A percentile compares a stretch with the other conserved stretches of the same genome.
phyloP scores from a whole-genome alignment of 1,140 invertebrate genomes.

The Calephelis virginiensis region DNA sequence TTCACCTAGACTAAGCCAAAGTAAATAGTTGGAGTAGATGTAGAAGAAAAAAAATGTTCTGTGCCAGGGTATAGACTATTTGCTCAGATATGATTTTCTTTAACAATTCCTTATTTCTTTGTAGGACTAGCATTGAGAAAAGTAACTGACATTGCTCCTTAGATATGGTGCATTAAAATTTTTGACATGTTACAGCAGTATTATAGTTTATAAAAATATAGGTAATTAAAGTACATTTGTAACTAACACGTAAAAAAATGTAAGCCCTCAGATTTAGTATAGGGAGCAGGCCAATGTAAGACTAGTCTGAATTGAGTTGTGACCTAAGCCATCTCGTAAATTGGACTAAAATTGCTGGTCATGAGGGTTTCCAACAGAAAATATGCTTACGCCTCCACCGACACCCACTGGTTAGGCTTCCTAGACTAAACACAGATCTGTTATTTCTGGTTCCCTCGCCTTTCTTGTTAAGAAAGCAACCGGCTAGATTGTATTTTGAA shows the following conservation, averaged over 20 bases:
- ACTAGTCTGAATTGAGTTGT: conserved; percentile 80
- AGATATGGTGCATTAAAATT: too few relatives aligned
- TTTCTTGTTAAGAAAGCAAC: conserved; percentile 68
- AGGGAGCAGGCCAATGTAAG: conserved; percentile 74
- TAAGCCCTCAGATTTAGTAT: conserved; percentile 60
- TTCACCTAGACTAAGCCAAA: too few relatives aligned
- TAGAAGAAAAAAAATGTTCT: too few relatives aligned
- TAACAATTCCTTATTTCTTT: too few relatives aligned
- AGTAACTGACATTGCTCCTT: too few relatives aligned
- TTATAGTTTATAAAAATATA: too few relatives aligned
- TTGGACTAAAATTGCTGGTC: conserved; percentile 75
- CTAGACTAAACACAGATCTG: conserved; percentile 45
- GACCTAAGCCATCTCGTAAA: conserved; percentile 72
- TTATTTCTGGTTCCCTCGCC: conserved; percentile 76
- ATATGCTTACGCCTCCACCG: conserved; percentile 47
- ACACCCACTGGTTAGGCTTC: conserved; percentile 48
- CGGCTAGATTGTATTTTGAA: conserved; percentile 66
- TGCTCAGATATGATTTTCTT: too few relatives aligned
- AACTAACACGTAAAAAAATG: neutral
- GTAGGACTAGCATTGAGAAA: too few relatives aligned
- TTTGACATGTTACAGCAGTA: too few relatives aligned
- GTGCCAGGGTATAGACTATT: too few relatives aligned
- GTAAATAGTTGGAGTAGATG: too few relatives aligned
- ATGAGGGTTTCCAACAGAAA: conserved; percentile 72
- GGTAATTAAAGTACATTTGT: too few relatives aligned